Percentiles rank a stretch among this genome's conserved stretches.
Evolutionary conservation across 2,113 vertebrate genomes (phyloP).

Genomic region (Ammodytes marinus): DNA sequence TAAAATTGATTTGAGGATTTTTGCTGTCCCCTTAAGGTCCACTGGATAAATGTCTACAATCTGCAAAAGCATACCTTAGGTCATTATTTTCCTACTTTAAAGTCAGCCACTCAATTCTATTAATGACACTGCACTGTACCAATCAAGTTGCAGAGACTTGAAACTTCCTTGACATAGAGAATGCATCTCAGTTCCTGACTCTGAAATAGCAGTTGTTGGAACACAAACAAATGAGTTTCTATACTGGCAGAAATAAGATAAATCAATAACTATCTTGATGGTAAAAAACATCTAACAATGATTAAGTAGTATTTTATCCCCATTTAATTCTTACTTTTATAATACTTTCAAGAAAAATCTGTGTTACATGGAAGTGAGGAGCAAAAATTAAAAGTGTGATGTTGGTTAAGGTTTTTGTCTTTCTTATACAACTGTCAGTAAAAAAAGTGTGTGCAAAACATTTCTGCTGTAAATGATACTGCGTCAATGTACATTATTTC

Average conservation of each 20-base stretch:
- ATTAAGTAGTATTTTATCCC: too few relatives aligned
- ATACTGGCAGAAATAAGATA: background rate
- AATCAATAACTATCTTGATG: background rate
- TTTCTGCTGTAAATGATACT: constrained; percentile 23
- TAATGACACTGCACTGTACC: background rate
- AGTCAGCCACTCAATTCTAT: background rate
- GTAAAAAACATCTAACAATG: background rate
- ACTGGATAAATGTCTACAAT: background rate
- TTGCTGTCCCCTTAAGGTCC: background rate
- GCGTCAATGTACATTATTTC: constrained; percentile 42
- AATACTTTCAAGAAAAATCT: background rate
- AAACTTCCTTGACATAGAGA: constrained; percentile 4
- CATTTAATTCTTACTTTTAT: background rate
- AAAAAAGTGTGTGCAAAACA: background rate
- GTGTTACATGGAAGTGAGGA: background rate
- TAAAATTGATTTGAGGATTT: background rate
- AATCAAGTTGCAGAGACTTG: background rate
- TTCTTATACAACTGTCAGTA: background rate
- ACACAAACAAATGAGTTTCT: background rate
- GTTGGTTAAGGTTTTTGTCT: background rate
- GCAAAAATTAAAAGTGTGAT: background rate
- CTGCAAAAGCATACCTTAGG: background rate
- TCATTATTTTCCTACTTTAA: background rate
- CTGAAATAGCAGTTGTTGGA: background rate
- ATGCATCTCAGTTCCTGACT: background rate